Evolutionary conservation across 2,113 vertebrate genomes (phyloP).

Genomic region (Otus sunia): DNA sequence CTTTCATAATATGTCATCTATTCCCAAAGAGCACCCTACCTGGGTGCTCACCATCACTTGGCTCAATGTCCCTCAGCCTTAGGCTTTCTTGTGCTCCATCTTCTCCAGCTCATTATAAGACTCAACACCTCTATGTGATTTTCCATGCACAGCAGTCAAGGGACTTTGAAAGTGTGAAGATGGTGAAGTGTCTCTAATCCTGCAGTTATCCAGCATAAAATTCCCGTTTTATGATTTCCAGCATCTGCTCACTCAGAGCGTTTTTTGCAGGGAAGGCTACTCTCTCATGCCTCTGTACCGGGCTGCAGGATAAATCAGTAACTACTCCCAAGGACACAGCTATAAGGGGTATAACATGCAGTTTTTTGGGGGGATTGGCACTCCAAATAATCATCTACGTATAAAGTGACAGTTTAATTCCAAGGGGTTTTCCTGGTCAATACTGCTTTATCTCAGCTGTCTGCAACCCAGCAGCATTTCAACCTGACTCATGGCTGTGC

Average conservation of each 20-base stretch:
- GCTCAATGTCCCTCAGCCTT: neutral
- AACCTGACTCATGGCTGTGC: rapidly evolving
- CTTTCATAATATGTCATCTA: neutral
- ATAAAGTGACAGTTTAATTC: neutral
- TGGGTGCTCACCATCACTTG: neutral
- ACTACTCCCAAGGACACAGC: neutral
- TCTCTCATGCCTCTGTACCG: neutral
- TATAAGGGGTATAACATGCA: rapidly evolving
- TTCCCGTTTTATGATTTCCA: neutral
- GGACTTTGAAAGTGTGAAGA: neutral
- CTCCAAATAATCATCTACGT: neutral
- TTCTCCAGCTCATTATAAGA: neutral
- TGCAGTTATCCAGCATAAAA: neutral
- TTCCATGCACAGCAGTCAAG: neutral
- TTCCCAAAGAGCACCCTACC: neutral
- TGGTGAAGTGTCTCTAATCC: neutral
- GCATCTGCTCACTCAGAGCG: neutral
- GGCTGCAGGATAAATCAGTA: neutral
- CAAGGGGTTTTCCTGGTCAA: neutral
- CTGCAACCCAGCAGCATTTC: neutral
- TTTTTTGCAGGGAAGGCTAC: neutral
- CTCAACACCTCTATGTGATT: neutral
- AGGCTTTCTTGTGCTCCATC: neutral
- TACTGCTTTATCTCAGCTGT: neutral
- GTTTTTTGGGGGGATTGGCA: neutral